Evolutionary conservation across 2,888 invertebrate species (phyloP).

Genomic region (Epistrophe grossulariae): DNA sequence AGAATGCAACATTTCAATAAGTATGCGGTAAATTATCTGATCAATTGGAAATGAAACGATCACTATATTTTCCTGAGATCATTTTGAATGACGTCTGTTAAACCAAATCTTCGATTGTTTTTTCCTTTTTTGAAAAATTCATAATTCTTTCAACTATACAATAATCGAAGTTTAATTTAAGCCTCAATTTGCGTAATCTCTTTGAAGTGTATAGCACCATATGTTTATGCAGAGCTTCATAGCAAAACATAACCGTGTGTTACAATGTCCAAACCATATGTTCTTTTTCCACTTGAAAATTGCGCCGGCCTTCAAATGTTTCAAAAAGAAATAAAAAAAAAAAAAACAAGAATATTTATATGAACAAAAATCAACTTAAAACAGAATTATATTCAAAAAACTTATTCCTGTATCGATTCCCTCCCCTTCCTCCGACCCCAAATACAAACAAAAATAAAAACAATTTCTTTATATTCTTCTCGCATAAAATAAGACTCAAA

Average conservation of each 20-base stretch:
- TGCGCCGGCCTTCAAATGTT: slow-evolving; percentile 47
- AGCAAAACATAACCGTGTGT: slow-evolving; percentile 17
- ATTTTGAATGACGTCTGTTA: slow-evolving; percentile 3
- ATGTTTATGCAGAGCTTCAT: slow-evolving; percentile 47
- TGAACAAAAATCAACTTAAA: neutral
- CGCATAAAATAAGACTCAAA: slow-evolving; percentile 49
- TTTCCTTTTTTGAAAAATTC: neutral
- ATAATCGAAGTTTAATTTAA: slow-evolving; percentile 16
- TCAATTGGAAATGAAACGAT: neutral
- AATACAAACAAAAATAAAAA: slow-evolving; percentile 30
- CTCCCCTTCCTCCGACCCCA: neutral
- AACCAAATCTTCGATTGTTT: neutral
- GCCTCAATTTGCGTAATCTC: slow-evolving; percentile 10
- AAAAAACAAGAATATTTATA: neutral
- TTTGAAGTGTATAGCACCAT: slow-evolving; percentile 58
- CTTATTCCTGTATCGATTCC: slow-evolving; percentile 35
- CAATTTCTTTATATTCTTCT: slow-evolving; percentile 48
- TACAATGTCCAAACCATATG: slow-evolving; percentile 58
- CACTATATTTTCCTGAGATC: neutral
- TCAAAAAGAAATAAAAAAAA: slow-evolving; percentile 17
- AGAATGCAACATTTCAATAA: neutral
- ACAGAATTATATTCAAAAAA: slow-evolving; percentile 18
- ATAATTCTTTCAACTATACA: slow-evolving; percentile 13
- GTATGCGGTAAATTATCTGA: neutral
- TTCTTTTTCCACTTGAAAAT: slow-evolving; percentile 40